Evolutionary conservation across 2,113 vertebrate species (phyloP).

Genomic region (Hydropotes inermis): DNA sequence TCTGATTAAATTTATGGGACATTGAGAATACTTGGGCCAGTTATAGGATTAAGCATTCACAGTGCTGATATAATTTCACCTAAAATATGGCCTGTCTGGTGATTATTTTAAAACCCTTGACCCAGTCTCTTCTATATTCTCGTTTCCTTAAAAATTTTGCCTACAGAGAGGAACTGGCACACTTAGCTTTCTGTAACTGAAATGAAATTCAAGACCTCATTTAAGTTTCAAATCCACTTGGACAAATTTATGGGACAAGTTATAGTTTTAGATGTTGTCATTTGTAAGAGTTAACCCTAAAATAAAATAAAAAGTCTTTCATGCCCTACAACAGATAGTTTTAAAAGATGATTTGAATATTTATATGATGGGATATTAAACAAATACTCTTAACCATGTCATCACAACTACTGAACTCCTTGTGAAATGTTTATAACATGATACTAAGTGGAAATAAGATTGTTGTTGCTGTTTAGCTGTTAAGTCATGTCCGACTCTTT

Average conservation of each 20-base stretch:
- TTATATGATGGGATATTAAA: neutral
- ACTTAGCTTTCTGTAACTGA: conserved; percentile 24
- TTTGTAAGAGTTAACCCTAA: neutral
- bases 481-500: neutral
- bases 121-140: neutral
- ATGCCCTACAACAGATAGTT: neutral
- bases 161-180: neutral
- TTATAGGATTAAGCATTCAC: conserved; percentile 11
- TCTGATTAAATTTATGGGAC: conserved; percentile 60
- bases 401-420: neutral
- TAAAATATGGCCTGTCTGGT: neutral
- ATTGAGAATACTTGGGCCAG: neutral
- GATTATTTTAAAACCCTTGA: conserved; percentile 25
- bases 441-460: neutral
- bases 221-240: conserved; percentile 30
- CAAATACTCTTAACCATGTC: neutral
- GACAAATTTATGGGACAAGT: neutral
- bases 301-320: neutral
- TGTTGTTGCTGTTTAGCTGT: neutral
- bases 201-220: neutral
- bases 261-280: neutral
- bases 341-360: neutral
- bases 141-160: conserved; percentile 27
- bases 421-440: neutral
- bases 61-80: conserved; percentile 1